Evolutionary conservation across 1,140 invertebrate species (phyloP), one percentile per base, ranked within the genome.

Genomic region (Oryctes rhinoceros): DNA sequence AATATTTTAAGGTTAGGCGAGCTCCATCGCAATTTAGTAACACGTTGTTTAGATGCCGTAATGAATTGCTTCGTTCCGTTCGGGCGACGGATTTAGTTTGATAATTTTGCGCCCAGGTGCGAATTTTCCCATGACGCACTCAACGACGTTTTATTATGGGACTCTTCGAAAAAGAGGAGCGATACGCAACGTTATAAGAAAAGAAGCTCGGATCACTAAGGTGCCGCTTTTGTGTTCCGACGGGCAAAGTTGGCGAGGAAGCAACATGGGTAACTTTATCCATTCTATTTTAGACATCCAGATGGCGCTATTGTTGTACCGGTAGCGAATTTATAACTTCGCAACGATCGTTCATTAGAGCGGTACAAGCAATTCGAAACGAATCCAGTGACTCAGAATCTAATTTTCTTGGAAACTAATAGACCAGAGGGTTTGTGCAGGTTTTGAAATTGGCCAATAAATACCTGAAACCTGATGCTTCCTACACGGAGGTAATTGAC

Each of bases 61-160:
- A 59, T 18, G n/a, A 59, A 59, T 59, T 59, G 53, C n/a, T 59
- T 18, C 18, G 15, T 59, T 59, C 15, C 18, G 15, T n/a, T 4
- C 15, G 6, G 20, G 53, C 15, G 53, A 59, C 53, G 53, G 15
- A 59, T 71, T 71, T 71, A 13, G 65, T 30, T 71, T 71, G 65
- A 71, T 71, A 71, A 71, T 24, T 71, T 71, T 13, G 53, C 9
- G 3, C 9, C 6, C 65, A 71, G 65, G 65, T 71, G 65, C 20
- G 65, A 30, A 71, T 71, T 71, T 71, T 71, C 65, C 11, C 65
- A 9, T 30, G 35, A 37, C 18, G 35, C 35, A 71, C 65, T 71
- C 65, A 71, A 24, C 35, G 65, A 15, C 6, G 65, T 35, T 71
- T 71, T 71, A 30, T 71, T 71, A 9, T 35, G 11, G 65, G 65